Base-by-base conservation (phyloP, 92 coral and sea anemone genomes). In the Zoanthus sociatus region DNA sequence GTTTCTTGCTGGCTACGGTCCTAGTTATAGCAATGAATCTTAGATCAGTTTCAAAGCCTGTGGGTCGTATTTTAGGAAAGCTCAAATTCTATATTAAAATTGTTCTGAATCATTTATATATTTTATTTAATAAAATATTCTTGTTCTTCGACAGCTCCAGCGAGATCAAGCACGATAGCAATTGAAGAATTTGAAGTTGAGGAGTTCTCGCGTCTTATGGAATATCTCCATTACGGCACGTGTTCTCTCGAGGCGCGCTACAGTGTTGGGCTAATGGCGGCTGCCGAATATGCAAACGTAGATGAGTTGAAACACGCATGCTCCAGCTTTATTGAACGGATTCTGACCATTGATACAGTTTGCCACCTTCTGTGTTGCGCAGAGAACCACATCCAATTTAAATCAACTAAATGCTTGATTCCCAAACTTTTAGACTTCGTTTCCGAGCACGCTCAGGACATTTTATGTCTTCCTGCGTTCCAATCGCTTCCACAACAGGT, bases 191-290 rank as follows among this genome's bases (percentile, higher is more conserved):
- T 91, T 46, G 94, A 91, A 33, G 85, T 85, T 0, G 91, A 88
- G 21, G 94, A 88, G n/a, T 91, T 91, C 73, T 86, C 91, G 32
- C 94, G 76, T 45, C 84, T 91, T 69, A 91, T 91, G 94, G 94
- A 88, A 74, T 91, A 88, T 42, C 50, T 91, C 2, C 94, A 91
- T 71, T 88, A 82, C 51, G 94, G 94, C 44, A 60, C 86, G 17
- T 91, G 94, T 58, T 45, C 76, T 15, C 87, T 91, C 3, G 94
- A 84, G 47, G 83, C 91, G 9, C 91, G 91, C 7, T 71, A 87
- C 67, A 88, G 78, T 71, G 94, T 91, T 82, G 94, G 94, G 37
- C 75, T 91, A 31, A 64, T 88, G 82, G 94, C 94, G 9, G 94
- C 91, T 7, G 83, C 94, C 9, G 91, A 91, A 1, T 88, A 64